Base-by-base conservation (phyloP, 2,797 vertebrate species). In the Poeciliopsis paucimaculata region DNA sequence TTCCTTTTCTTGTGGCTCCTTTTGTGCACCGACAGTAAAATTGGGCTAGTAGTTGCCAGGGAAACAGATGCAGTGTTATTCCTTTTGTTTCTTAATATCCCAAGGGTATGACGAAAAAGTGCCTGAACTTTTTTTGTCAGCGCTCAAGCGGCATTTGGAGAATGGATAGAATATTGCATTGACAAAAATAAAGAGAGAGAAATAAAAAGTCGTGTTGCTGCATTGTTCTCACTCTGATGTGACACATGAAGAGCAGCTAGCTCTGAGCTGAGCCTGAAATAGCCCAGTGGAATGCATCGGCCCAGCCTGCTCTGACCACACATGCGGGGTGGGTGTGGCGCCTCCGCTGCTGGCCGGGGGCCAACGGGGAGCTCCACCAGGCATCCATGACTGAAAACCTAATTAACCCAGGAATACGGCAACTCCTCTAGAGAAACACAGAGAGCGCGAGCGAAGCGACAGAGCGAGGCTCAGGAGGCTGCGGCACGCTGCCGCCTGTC, bases 41-140 rank as follows among this genome's bases (percentile, higher is more conserved):
- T 78, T 68, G 76, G 91, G 81, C 84, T 75, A 87, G 85, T 78
- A 20, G 94, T 96, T 96, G 91, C 93, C 94, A 94, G 70, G 94
- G 95, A 91, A 96, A 95, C 94, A 92, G 92, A 93, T 91, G 86
- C 84, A 91, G 89, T 82, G 82, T 88, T 86, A 87, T 89, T 77
- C 73, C 73, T 90, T 84, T 85, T 89, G 55, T 88, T 90, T 86
- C 75, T 84, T 86, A 79, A 90, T 83, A 85, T 92, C 82, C 89
- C 77, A 82, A 79, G 84, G 87, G 82, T 73, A 77, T 72, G 26
- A 80, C 28, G 66, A 81, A 75, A 81, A 87, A 80, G 70, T 84
- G 62, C 78, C 81, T 83, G 72, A 49, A 80, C 77, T 88, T 86
- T 89, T 88, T 90, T 36, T 43, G 82, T 84, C 31, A 60, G 72